Conservation (phyloP, 2,113 vertebrate species). For the Epinephelus lanceolatus region DNA sequence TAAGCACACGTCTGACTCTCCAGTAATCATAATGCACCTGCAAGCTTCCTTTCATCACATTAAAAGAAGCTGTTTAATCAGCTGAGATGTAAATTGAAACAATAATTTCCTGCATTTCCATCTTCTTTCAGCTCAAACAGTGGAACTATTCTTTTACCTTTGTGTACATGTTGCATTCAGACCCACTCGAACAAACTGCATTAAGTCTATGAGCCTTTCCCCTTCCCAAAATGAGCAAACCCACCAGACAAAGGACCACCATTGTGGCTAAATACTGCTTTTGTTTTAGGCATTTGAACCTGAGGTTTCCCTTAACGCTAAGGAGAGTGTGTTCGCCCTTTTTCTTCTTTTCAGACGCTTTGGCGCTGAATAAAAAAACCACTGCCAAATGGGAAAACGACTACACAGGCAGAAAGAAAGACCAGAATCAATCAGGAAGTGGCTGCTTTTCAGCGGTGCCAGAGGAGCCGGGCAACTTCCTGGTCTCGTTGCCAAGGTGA, state of each 20-base stretch:
- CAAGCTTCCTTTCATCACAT: not conserved
- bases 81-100: not conserved
- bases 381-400: conserved; percentile 75
- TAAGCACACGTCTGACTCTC: not conserved
- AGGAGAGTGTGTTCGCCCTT: conserved; percentile 69
- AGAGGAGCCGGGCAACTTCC: conserved; percentile 82
- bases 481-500: conserved; percentile 80
- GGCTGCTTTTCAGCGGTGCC: conserved; percentile 81
- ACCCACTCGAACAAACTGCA: conserved; percentile 67
- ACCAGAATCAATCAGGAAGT: conserved; percentile 83
- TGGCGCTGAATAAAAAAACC: conserved; percentile 61
- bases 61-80: conserved; percentile 15
- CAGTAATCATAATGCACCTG: not conserved
- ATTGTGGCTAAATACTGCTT: conserved; percentile 70
- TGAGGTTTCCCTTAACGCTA: conserved; percentile 64
- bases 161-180: conserved; percentile 52
- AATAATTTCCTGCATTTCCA: conserved; percentile 31
- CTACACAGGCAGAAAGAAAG: conserved; percentile 72
- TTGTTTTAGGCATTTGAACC: conserved; percentile 79
- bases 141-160: conserved; percentile 40
- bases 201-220: conserved; percentile 69
- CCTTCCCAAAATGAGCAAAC: conserved; percentile 75
- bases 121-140: conserved; percentile 37
- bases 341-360: conserved; percentile 61
- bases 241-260: conserved; percentile 65